phyloP scores from a whole-genome alignment of 2,113 vertebrate genomes.

The Triplophysa siluroides region DNA sequence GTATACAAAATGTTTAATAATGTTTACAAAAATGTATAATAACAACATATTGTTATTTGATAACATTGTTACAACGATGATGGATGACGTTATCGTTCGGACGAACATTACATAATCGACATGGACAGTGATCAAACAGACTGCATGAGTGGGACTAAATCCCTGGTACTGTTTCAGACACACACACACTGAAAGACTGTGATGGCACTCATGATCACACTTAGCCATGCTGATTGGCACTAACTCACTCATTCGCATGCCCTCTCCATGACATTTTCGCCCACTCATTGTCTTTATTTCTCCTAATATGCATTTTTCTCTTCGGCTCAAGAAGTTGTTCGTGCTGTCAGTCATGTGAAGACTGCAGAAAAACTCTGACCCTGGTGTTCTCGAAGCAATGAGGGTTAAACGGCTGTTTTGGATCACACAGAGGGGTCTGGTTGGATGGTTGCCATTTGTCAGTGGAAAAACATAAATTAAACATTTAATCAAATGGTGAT shows the following conservation, averaged over 20 bases:
- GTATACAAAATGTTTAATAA: no score
- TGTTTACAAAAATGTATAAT: no score
- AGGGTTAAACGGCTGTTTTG: conserved; percentile 2
- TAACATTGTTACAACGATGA: conserved; percentile 9
- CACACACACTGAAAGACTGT: conserved; percentile 4
- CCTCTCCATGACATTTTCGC: conserved; percentile 16
- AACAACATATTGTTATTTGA: not conserved
- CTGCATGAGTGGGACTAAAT: conserved; percentile 37
- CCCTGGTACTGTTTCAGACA: conserved; percentile 26
- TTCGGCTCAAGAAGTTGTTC: conserved; percentile 6
- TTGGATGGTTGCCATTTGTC: not conserved
- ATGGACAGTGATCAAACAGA: conserved; percentile 43
- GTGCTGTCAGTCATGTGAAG: conserved; percentile 6
- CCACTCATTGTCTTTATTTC: conserved; percentile 12
- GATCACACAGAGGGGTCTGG: not conserved
- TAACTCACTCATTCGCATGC: conserved; percentile 28
- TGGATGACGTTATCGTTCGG: conserved; percentile 17
- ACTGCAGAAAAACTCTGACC: not conserved
- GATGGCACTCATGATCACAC: conserved; percentile 28
- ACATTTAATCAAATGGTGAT: no score
- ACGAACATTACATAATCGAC: conserved; percentile 43
- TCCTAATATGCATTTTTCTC: not conserved
- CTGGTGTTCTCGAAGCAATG: conserved; percentile 10
- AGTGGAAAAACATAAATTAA: not conserved
- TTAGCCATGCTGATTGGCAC: conserved; percentile 23